Conservation (phyloP, 2,888 invertebrate species). For the Rhynchonema sp. region DNA sequence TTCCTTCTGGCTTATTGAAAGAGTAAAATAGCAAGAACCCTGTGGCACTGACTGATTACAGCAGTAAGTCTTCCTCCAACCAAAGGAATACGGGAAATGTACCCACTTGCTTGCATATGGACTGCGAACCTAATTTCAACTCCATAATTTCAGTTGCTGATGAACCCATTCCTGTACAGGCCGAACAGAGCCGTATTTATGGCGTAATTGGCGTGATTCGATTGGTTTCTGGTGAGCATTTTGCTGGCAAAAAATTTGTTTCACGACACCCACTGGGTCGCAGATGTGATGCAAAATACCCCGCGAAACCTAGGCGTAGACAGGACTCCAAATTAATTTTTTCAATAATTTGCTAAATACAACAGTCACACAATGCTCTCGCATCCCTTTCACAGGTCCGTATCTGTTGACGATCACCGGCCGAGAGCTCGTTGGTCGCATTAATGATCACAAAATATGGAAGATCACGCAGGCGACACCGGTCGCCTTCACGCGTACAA, state of each 20-base stretch:
- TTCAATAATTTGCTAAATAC: neutral
- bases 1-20: too few species aligned
- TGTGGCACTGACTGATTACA: too few species aligned
- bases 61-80: neutral
- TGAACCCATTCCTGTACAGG: neutral
- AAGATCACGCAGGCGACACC: constrained; percentile 27
- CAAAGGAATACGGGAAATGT: too few species aligned
- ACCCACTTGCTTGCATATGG: neutral
- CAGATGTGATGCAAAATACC: neutral
- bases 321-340: too few species aligned
- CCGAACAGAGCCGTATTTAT: neutral
- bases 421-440: constrained; percentile 56
- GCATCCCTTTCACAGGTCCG: constrained; percentile 41
- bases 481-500: constrained; percentile 59
- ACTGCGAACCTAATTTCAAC: too few species aligned
- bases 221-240: neutral
- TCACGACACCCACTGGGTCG: neutral
- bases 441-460: constrained; percentile 39
- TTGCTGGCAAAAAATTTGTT: neutral
- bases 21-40: too few species aligned
- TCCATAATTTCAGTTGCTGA: neutral
- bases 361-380: too few species aligned
- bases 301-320: too few species aligned
- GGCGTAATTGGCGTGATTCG: neutral
- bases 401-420: constrained; percentile 73